Percentiles rank a stretch among this genome's conserved stretches.
Conservation (phyloP, 2,888 invertebrate genomes). For the Ecliptopera silaceata region DNA sequence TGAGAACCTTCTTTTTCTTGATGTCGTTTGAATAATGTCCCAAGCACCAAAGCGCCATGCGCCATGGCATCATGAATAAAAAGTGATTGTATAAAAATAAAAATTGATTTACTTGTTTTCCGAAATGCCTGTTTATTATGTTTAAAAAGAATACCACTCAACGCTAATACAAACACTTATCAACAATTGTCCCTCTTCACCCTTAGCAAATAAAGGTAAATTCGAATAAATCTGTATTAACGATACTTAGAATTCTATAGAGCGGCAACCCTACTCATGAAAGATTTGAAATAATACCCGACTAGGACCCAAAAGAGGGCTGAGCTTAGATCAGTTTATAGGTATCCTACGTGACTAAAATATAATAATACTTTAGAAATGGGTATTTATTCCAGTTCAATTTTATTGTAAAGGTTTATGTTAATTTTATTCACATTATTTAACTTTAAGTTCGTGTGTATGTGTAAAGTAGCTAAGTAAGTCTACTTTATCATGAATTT, state of each 20-base stretch:
- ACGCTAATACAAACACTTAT: constrained; percentile 9
- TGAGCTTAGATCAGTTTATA: constrained; percentile 37
- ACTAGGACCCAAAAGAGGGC: constrained; percentile 40
- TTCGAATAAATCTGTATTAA: constrained; percentile 34
- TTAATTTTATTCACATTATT: background rate
- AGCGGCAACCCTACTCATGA: constrained; percentile 48
- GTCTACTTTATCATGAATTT: no score
- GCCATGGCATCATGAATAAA: no score
- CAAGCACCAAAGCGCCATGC: no score
- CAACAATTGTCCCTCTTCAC: constrained; percentile 29
- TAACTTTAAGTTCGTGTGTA: no score
- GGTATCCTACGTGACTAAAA: constrained; percentile 43
- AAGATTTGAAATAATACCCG: constrained; percentile 48
- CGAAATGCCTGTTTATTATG: no score
- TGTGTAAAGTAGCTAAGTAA: no score
- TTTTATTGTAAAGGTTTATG: background rate
- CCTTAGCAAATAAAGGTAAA: constrained; percentile 35
- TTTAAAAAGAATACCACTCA: no score
- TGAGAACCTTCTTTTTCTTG: no score
- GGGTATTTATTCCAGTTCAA: background rate
- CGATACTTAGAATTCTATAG: constrained; percentile 29
- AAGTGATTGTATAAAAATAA: no score
- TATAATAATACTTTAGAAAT: background rate
- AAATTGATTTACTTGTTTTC: no score
- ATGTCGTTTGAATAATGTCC: no score